Percentiles rank a stretch among this genome's conserved stretches.
Conservation (phyloP, 2,888 invertebrate genomes). For the Drosophila mimetica region DNA sequence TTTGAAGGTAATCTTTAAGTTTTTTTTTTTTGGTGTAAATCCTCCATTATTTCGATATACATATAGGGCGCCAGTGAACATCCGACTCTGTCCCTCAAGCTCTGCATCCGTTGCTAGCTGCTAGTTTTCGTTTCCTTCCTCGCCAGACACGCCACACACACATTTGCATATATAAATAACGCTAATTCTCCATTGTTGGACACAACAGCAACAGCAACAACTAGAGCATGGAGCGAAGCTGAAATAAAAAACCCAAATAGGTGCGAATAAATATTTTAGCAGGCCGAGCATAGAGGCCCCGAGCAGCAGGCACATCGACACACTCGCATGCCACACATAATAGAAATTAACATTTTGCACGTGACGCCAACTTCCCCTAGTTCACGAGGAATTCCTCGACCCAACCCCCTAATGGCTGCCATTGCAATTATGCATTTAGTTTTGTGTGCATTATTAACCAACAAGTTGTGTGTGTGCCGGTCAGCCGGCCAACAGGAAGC, state of each 20-base stretch:
- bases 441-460: conserved; percentile 79
- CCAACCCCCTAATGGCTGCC: conserved; percentile 31
- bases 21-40: background rate
- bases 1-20: no score
- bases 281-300: conserved; percentile 42
- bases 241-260: conserved; percentile 62
- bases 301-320: conserved; percentile 31
- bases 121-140: conserved; percentile 69
- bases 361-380: conserved; percentile 52
- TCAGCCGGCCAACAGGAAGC: conserved; percentile 13
- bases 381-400: conserved; percentile 8
- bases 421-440: conserved; percentile 79
- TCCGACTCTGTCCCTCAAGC: conserved; percentile 30
- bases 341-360: conserved; percentile 79
- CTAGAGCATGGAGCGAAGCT: conserved; percentile 2
- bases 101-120: conserved; percentile 63
- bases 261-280: conserved; percentile 80
- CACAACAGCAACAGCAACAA: conserved; percentile 34
- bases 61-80: conserved; percentile 1
- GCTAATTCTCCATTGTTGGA: conserved; percentile 75
- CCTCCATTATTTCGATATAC: background rate
- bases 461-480: conserved; percentile 57
- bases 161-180: conserved; percentile 79
- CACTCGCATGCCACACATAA: conserved; percentile 63
- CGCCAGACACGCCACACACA: conserved; percentile 42